Evolutionary conservation across 2,888 invertebrate species (phyloP), one percentile per base, ranked within the genome.

Genomic region (Euspilapteryx auroguttella): DNA sequence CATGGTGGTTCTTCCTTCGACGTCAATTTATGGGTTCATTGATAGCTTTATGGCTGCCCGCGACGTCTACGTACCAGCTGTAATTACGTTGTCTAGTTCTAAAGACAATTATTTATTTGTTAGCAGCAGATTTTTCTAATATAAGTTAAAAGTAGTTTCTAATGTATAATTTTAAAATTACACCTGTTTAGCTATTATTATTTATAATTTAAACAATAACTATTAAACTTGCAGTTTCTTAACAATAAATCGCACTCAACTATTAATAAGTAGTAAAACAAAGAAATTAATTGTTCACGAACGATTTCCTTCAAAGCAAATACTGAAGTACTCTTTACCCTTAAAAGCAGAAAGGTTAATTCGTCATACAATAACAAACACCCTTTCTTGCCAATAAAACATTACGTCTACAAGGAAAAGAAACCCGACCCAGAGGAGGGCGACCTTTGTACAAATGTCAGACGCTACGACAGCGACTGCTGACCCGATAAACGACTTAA

Each of bases 361-460:
- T 14, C 49, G 40, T 38, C 41, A 43, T 44, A 43, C 45, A 57
- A 58, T 27, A 21, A 26, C 52, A 62, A 64, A 44, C 51, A 71
- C 71, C 71, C 71, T 59, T 64, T 63, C 55, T 51, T 52, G 45
- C 44, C 46, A 55, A 55, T 55, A 55, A 52, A 57, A 56, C 54
- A 50, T 51, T 52, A 52, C 61, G 54, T 59, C 59, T 62, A 27
- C 55, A 47, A 49, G 54, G 49, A 50, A 63, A 71, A 65, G 64
- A 71, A 64, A 69, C 68, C 58, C 53, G 47, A 39, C 57, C 55
- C 49, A 55, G 59, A 55, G 51, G 45, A 55, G 54, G 55, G 57
- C 64, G 57, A 71, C 75, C 73, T 75, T 75, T 73, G 48, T 48
- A 58, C 48, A 71, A 75, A 75, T 75, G 75, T 59, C 75, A 75